Base-by-base conservation (phyloP, 2,888 invertebrate genomes). In the Conchocele bisecta region DNA sequence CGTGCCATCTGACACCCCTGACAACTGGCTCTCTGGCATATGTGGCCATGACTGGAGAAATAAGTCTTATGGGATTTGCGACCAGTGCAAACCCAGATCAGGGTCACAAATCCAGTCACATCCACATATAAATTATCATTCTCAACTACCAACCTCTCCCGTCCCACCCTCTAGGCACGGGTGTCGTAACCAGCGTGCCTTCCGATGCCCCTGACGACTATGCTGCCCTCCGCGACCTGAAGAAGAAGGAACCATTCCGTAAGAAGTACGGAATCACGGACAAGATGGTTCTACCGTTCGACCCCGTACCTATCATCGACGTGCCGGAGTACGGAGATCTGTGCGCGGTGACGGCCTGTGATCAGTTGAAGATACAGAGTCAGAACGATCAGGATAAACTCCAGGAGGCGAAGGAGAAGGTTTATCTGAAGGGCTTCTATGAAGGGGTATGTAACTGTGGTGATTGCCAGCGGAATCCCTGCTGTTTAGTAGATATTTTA, bases 161-260 rank as follows among this genome's bases (percentile, higher is more conserved):
- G n/a, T n/a, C n/a, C n/a, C 37, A 35, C 26, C 9, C 22, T 41
- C 0, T 76, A 91, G 91, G 99, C 17, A 99, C 99, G 0, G 99
- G 99, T 2, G 94, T 99, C 35, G 99, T 99, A 0, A 98, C 98
- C 0, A 98, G 98, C 82, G 99, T 99, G 0, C 99, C 98, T 0
- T 99, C 99, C 0, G 99, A 99, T 92, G 96, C 99, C 0, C 99
- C 99, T 0, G 99, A 99, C 91, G 99, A 99, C 92, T 99, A 96
- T 91, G 98, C 98, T 0, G 99, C 99, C 6, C 93, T 99, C 4
- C 93, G 95, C 11, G 99, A 99, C 92, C 92, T 99, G 70, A 97
- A 98, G 90, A 98, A 98, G 91, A 99, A 99, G 91, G 87, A 90
- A 88, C 94, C 97, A 0, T 94, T 99, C 73, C 93, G 99, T 79